Evolutionary conservation across 2,888 invertebrate genomes (phyloP).

Genomic region (Rapana venosa): DNA sequence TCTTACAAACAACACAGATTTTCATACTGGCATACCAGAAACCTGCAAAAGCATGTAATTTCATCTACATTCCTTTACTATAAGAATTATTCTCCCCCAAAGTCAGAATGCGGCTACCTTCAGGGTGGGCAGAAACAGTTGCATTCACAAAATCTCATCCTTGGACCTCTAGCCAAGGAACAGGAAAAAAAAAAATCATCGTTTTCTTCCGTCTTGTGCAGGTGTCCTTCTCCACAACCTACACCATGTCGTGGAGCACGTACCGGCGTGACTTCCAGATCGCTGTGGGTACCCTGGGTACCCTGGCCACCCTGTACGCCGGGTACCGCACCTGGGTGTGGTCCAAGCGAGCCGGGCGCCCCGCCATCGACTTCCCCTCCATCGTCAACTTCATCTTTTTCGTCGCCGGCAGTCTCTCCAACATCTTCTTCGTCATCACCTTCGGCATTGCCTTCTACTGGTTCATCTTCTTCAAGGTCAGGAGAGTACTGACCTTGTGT

Average conservation of each 20-base stretch:
- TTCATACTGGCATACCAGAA: no score
- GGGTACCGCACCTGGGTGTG: conserved; percentile 85
- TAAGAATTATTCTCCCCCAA: no score
- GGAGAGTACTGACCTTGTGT: not conserved
- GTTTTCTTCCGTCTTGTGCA: conserved; percentile 45
- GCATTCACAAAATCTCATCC: no score
- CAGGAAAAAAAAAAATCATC: no score
- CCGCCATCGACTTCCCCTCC: conserved; percentile 82
- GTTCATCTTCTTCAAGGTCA: conserved; percentile 83
- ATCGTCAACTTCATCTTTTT: conserved; percentile 84
- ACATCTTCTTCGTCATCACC: conserved; percentile 83
- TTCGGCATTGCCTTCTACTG: conserved; percentile 82
- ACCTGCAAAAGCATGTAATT: no score
- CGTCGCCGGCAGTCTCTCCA: conserved; percentile 83
- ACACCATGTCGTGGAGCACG: conserved; percentile 73
- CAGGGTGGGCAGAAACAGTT: no score
- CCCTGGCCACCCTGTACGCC: conserved; percentile 83
- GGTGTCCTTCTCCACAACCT: conserved; percentile 77
- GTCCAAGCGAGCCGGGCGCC: conserved; percentile 83
- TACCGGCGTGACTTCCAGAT: conserved; percentile 78
- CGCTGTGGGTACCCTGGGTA: conserved; percentile 82
- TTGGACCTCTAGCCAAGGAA: no score
- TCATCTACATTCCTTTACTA: no score
- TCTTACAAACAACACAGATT: no score
- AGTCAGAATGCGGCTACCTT: no score